phyloP scores from a whole-genome alignment of 2,113 vertebrate species.

The Lates calcarifer region DNA sequence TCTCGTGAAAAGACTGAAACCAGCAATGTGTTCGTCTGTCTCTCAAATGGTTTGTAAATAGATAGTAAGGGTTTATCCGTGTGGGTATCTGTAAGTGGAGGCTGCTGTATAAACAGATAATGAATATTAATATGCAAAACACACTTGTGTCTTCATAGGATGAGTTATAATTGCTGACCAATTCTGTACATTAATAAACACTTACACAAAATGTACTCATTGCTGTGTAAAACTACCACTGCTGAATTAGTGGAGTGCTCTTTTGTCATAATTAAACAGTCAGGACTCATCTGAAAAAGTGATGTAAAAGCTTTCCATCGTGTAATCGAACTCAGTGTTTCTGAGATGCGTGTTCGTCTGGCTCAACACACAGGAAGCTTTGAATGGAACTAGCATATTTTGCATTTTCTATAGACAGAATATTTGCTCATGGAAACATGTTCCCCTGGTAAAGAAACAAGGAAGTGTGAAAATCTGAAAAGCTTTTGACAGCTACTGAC shows the following conservation, averaged over 20 bases:
- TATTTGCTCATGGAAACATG: conserved; percentile 16
- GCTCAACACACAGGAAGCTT: neutral
- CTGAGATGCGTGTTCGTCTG: neutral
- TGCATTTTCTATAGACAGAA: conserved; percentile 21
- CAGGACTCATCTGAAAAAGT: neutral
- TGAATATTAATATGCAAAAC: too few relatives aligned
- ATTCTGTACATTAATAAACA: neutral
- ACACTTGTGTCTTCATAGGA: too few relatives aligned
- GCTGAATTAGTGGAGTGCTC: neutral
- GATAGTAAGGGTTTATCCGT: too few relatives aligned
- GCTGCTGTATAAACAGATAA: too few relatives aligned
- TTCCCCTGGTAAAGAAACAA: conserved; percentile 21
- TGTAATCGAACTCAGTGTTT: neutral
- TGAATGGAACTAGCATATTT: neutral
- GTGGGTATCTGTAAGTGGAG: too few relatives aligned
- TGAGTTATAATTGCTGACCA: neutral
- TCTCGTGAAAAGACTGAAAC: neutral
- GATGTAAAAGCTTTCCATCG: neutral
- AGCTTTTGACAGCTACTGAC: neutral
- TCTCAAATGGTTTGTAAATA: too few relatives aligned
- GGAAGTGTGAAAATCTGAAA: conserved; percentile 19
- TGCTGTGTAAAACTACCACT: too few relatives aligned
- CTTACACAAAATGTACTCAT: too few relatives aligned
- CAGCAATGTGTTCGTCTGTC: neutral
- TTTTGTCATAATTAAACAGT: neutral